Base-by-base conservation (phyloP, 2,113 vertebrate genomes). In the Cyanistes caeruleus region DNA sequence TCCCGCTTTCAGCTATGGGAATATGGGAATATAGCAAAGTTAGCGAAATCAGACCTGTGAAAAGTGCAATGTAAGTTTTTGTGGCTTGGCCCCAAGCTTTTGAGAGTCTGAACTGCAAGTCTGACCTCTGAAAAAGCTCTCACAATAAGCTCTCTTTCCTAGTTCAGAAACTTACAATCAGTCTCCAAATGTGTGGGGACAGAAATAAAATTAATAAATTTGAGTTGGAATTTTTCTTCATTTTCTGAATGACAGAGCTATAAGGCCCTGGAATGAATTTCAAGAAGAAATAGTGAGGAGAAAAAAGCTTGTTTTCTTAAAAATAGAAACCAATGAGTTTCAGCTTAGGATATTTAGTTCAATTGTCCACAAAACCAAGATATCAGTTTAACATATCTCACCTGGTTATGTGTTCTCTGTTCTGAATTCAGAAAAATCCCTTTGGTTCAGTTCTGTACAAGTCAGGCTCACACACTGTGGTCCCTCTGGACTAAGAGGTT, bases 21-120 rank as follows among this genome's bases (percentile, higher is more conserved):
- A 86, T 84, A 87, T 27, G 51, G 70, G 41, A 90, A 95, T 70
- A 59, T 5, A 90, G 86, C 83, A 78, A 89, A 88, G 68, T 90
- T 95, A 92, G 89, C 33, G 0, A 93, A 93, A 97, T 90, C 64
- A 86, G 83, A 97, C 94, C 86, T 90, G 86, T 93, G 59, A 95
- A 95, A 94, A 84, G 48, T 78, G 86, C 86, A 74, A 35, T 74
- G 90, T 95, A 93, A 92, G 89, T 84, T 95, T 93, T 67, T 96
- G 96, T 95, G 95, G 90, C 86, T 97, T 97, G 94, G 94, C 90
- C 82, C 59, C 37, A 80, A 80, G 20, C 13, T 90, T 90, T 77
- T 67, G 27, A 46, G 46, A 70, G 18, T 77, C 68, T 89, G 49
- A 89, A 74, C 4, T 44, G 80, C 83, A 78, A 95, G 33, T 27